Conservation (phyloP, 2,888 invertebrate species). For the Alsophila aescularia region DNA sequence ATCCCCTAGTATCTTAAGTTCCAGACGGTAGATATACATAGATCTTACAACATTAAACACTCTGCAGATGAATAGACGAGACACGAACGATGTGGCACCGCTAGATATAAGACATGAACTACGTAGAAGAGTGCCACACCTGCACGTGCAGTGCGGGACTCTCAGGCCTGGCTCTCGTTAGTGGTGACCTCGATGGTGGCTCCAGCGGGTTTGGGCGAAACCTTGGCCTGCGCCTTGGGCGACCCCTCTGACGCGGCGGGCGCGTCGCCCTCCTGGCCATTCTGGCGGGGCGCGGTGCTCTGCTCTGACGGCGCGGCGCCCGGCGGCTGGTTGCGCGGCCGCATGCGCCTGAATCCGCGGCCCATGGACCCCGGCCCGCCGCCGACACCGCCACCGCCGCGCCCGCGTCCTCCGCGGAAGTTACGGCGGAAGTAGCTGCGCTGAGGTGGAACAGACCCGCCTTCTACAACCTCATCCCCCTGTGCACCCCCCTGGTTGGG, state of each 20-base stretch:
- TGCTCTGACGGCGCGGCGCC: constrained; percentile 42
- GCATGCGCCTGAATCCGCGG: constrained; percentile 72
- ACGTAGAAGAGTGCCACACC: constrained; percentile 63
- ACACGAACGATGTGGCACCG: constrained; percentile 65
- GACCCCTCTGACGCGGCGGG: constrained; percentile 50
- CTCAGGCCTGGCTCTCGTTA: constrained; percentile 81
- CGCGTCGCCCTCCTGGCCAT: constrained; percentile 66
- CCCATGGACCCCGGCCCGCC: constrained; percentile 73
- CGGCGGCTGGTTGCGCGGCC: constrained; percentile 67
- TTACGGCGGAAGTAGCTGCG: constrained; percentile 89
- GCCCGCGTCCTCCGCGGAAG: constrained; percentile 88
- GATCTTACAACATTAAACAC: constrained; percentile 66
- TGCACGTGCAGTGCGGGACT: constrained; percentile 41
- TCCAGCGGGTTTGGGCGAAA: constrained; percentile 64
- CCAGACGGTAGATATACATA: constrained; percentile 43
- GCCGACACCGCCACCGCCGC: constrained; percentile 69
- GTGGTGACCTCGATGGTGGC: constrained; percentile 76
- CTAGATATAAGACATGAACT: constrained; percentile 69
- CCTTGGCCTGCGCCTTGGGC: constrained; percentile 64
- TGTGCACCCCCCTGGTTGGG: constrained; percentile 74
- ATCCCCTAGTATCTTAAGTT: constrained; percentile 44
- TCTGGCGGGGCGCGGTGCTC: constrained; percentile 55
- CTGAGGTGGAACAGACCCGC: constrained; percentile 71
- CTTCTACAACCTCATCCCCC: constrained; percentile 76
- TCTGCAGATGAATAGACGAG: constrained; percentile 67